Percentiles rank a stretch among this genome's conserved stretches.
These are phyloP conservation scores for Odocoileus hemionus DNA, from an alignment of 2,113 vertebrate genomes.

Conservation along the genomic window DNA sequence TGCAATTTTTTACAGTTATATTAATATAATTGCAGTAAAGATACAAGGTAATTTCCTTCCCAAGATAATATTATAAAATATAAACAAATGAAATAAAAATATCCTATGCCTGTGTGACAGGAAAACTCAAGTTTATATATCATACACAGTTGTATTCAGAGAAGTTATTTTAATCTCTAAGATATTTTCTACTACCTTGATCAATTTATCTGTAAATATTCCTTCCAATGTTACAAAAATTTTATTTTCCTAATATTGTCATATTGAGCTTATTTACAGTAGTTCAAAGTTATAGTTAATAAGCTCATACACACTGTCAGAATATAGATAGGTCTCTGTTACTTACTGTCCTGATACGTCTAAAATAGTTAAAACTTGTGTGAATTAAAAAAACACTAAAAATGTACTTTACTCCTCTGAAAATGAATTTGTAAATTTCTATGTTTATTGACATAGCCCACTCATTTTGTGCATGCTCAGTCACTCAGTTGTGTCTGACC, in stretches of 20 bases:
- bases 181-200: background rate
- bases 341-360: background rate
- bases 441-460: background rate
- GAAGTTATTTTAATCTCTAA: background rate
- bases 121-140: background rate
- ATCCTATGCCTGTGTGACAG: background rate
- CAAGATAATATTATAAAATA: background rate
- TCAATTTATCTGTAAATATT: background rate
- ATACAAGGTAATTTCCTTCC: background rate
- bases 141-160: background rate
- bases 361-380: background rate
- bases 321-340: background rate
- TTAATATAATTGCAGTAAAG: background rate
- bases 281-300: background rate
- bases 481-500: background rate
- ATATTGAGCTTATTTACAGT: background rate
- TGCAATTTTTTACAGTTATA: background rate
- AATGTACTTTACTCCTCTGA: background rate
- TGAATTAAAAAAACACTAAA: background rate
- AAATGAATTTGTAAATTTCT: background rate
- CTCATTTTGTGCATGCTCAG: background rate
- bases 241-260: background rate
- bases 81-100: background rate
- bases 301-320: background rate
- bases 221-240: background rate